Percentiles rank a stretch among this genome's conserved stretches.
Evolutionary conservation across 2,113 vertebrate genomes (phyloP).

Genomic region (Vombatus ursinus): DNA sequence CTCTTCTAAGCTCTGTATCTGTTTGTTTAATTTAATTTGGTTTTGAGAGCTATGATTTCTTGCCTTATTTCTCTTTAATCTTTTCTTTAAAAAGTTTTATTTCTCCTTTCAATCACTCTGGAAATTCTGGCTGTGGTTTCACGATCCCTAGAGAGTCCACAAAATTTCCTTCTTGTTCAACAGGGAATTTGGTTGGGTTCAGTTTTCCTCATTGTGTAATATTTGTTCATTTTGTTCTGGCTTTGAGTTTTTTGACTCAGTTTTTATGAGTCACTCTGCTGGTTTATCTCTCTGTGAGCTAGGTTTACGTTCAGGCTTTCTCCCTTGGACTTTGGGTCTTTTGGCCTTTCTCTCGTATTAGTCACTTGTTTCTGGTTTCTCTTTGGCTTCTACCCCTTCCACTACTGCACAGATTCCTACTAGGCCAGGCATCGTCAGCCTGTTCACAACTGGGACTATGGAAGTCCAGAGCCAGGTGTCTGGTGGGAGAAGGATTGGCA

Average conservation of each 20-base stretch:
- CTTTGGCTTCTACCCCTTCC: not conserved
- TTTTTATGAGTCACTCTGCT: not conserved
- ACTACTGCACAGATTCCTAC: not conserved
- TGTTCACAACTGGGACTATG: not conserved
- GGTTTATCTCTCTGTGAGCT: not conserved
- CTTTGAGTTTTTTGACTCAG: not conserved
- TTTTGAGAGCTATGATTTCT: not conserved
- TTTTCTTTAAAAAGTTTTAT: not conserved
- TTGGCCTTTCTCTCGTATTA: not conserved
- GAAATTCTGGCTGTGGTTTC: not conserved
- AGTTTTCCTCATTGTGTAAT: not conserved
- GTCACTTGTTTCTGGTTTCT: not conserved
- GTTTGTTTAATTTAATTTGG: not conserved
- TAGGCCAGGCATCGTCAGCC: not conserved
- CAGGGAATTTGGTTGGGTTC: not conserved
- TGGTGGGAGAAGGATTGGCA: not conserved
- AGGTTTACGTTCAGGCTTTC: not conserved
- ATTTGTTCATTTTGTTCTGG: not conserved
- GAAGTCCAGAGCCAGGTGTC: not conserved
- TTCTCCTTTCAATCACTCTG: not conserved
- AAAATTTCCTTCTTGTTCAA: not conserved
- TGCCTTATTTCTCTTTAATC: not conserved
- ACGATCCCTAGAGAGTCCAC: not conserved
- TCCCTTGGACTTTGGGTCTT: not conserved
- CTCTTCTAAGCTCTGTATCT: not conserved